Evolutionary conservation across 2,888 invertebrate species (phyloP), one percentile per base, ranked within the genome.

Genomic region (Idaea aversata): DNA sequence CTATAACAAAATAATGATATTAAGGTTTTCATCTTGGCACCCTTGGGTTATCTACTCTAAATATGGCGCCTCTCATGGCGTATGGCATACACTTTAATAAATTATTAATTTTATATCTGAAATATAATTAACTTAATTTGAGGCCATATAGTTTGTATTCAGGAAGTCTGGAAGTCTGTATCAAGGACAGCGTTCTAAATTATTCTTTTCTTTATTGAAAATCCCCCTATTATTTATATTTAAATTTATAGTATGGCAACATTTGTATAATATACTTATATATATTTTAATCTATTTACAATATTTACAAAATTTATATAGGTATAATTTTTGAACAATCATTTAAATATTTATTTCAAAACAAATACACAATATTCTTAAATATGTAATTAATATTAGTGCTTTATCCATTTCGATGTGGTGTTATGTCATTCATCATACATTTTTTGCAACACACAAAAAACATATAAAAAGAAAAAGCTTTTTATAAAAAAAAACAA

Each of bases 181-280:
- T 13, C 0, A 3, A 38, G 6, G 6, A 10, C 4, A 47, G 47
- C 13, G 5, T 47, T 10, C 3, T 0, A 13, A 47, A 47, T 13
- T 10, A 4, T 4, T 38, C 10, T 38, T 38, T 38, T 6, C 47
- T 47, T 13, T 47, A 13, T 47, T 47, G 10, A 47, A 47, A 47
- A 47, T 47, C 13, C 13, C 10, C 47, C 7, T 47, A 10, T 7
- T 36, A 7, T 36, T 36, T 36, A 36, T 10, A 13, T 47, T 47
- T 47, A 6, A 13, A 47, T 47, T 66, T 74, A 80, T 85, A 81
- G 75, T 86, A 87, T 88, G 88, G 88, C 88, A 87, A 87, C 87
- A 47, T 77, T 84, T 78, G 78, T 86, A 80, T 81, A 83, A 80
- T 78, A 13, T 25, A 25, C 25, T 47, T 47, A 47, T 4, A 6